phyloP scores from a whole-genome alignment of 2,113 vertebrate species.

The Pantherophis guttatus region DNA sequence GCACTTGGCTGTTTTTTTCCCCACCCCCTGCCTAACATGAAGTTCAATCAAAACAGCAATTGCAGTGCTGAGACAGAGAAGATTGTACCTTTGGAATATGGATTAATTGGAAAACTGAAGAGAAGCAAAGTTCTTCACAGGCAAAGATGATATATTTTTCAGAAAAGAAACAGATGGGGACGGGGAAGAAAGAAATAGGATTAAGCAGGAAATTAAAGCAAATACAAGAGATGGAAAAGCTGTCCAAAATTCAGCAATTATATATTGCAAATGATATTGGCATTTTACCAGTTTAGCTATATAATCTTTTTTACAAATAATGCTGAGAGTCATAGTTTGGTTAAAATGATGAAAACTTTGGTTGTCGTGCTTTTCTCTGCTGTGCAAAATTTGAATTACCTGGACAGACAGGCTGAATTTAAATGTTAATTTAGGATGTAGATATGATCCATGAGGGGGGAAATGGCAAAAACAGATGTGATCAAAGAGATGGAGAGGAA shows the following conservation, averaged over 20 bases:
- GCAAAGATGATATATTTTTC: neutral
- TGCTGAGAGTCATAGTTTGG: neutral
- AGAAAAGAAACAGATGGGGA: neutral
- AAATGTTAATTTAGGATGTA: neutral
- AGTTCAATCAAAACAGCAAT: constrained; percentile 20
- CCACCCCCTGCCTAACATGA: constrained; percentile 27
- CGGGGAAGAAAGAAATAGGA: neutral
- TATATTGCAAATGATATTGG: neutral
- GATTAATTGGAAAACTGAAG: constrained; percentile 48
- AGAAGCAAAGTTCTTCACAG: constrained; percentile 15
- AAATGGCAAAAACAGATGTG: neutral
- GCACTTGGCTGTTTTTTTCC: neutral
- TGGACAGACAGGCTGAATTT: neutral
- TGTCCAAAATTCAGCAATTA: neutral
- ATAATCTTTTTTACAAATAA: neutral
- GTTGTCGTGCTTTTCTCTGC: neutral
- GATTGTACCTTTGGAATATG: neutral
- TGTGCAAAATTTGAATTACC: neutral
- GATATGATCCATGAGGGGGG: neutral
- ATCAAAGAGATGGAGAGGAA: constrained; percentile 15
- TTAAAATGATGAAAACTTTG: neutral
- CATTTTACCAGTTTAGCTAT: neutral
- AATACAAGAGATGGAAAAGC: neutral
- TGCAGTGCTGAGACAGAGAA: neutral
- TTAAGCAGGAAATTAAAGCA: neutral